Base-by-base conservation (phyloP, 2,113 vertebrate species). In the Toxostoma redivivum region DNA sequence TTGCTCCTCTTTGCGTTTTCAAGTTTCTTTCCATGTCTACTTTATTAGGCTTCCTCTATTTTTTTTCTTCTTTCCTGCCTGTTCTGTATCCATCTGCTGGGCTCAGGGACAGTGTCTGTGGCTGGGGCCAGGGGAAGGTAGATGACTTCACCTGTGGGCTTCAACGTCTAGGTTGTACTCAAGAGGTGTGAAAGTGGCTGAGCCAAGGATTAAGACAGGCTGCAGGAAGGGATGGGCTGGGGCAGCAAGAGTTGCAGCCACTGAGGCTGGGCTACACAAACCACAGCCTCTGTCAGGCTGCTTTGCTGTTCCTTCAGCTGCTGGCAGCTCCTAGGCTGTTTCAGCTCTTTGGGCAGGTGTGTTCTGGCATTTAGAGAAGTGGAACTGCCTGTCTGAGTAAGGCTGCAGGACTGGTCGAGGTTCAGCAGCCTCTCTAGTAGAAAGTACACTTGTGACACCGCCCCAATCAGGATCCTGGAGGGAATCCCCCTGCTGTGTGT, bases 341-440 rank as follows among this genome's bases (percentile, higher is more conserved):
- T 14, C 11, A 50, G 21, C 31, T 21, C 35, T 57, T 66, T 35
- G 25, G 42, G 11, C 44, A 58, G 35, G 25, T 30, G 1, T 50
- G 35, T 17, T 35, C 25, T 50, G 61, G 51, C 9, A 4, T 57
- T 85, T 25, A 31, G 50, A 65, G 50, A 11, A 38, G 44, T 30
- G 51, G 25, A 42, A 61, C 35, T 65, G 40, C 28, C 40, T 61
- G 25, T 17, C 10, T 65, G 35, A 42, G 7, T 6, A 21, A 42
- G 60, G 61, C 25, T 42, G 48, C 61, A 50, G 51, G 13, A 50
- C 3, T 1, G 0, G 12, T 11, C 1, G 2, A 42, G 44, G 5
- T 50, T 58, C 71, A 66, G 70, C 30, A 48, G 51, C 14, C 27
- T 8, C 0, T 38, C 42, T 2, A n/a, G 35, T 20, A 74, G 24